Conservation (phyloP, 2,888 invertebrate species). For the Mythimna albipuncta region DNA sequence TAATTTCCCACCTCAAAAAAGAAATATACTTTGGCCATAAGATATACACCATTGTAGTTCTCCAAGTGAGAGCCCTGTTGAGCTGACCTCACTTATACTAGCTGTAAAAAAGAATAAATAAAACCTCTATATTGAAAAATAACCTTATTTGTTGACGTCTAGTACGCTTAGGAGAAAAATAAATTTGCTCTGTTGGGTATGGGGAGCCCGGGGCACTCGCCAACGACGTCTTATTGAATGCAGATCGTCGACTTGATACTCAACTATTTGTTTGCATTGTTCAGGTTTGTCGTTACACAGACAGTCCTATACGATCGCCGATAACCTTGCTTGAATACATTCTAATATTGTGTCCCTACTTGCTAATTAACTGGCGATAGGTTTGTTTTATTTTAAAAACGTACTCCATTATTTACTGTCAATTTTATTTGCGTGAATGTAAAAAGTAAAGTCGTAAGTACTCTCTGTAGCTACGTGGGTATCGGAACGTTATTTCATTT, state of each 20-base stretch:
- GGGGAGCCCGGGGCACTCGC: conserved; percentile 79
- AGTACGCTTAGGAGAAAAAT: conserved; percentile 85
- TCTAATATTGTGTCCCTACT: neutral
- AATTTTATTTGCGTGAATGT: neutral
- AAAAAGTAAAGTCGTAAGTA: neutral
- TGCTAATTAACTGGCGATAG: neutral
- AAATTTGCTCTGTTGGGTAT: conserved; percentile 85
- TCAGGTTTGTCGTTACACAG: conserved; percentile 39
- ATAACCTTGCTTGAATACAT: neutral
- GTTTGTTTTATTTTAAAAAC: conserved; percentile 8
- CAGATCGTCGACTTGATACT: conserved; percentile 73
- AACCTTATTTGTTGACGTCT: conserved; percentile 89
- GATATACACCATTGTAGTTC: conserved; percentile 13
- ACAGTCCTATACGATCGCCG: neutral
- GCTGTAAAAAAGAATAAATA: conserved; percentile 78
- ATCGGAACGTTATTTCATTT: neutral
- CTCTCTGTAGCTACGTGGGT: neutral
- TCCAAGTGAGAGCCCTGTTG: conserved; percentile 38
- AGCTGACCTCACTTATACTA: conserved; percentile 67
- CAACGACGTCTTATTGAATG: conserved; percentile 82
- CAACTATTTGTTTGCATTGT: conserved; percentile 70
- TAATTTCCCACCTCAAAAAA: too few species aligned
- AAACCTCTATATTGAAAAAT: conserved; percentile 85
- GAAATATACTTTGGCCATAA: too few species aligned
- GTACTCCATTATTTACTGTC: neutral